Conservation (phyloP, 2,113 vertebrate genomes). For the Perca flavescens region DNA sequence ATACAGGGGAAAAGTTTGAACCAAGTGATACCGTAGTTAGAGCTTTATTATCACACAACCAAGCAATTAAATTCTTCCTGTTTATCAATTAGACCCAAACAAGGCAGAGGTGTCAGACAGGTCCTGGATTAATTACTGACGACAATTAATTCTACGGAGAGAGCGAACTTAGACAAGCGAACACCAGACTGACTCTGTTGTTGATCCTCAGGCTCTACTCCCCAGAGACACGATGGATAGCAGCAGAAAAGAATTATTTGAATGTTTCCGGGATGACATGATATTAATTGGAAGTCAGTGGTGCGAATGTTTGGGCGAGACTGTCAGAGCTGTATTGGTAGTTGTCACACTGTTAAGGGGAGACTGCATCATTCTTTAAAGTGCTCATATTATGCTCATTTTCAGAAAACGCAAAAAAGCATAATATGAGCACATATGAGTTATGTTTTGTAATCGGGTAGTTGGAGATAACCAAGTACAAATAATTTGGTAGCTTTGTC, state of each 20-base stretch:
- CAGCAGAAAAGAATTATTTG: constrained; percentile 29
- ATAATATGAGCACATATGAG: too few relatives aligned
- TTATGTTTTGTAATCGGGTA: too few relatives aligned
- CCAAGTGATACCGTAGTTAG: neutral
- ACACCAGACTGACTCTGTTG: constrained; percentile 35
- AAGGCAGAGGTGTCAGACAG: constrained; percentile 51
- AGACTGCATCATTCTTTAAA: neutral
- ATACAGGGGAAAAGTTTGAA: constrained; percentile 4
- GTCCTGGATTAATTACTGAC: constrained; percentile 71
- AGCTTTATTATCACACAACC: constrained; percentile 38
- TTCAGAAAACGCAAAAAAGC: too few relatives aligned
- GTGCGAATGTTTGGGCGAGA: constrained; percentile 32
- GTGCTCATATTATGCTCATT: too few relatives aligned
- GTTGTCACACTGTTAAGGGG: constrained; percentile 17
- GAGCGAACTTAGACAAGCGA: constrained; percentile 52
- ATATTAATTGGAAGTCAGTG: constrained; percentile 61
- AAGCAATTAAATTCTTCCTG: constrained; percentile 63
- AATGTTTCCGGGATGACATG: constrained; percentile 29
- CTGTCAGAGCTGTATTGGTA: constrained; percentile 29
- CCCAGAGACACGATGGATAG: constrained; percentile 36
- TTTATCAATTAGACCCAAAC: constrained; percentile 55
- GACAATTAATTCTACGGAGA: constrained; percentile 58
- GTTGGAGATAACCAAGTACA: neutral
- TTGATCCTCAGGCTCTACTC: constrained; percentile 26
- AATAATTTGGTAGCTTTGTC: neutral